Evolutionary conservation across 2,113 vertebrate species (phyloP), one percentile per base, ranked within the genome.

Genomic region (Cavia aperea): DNA sequence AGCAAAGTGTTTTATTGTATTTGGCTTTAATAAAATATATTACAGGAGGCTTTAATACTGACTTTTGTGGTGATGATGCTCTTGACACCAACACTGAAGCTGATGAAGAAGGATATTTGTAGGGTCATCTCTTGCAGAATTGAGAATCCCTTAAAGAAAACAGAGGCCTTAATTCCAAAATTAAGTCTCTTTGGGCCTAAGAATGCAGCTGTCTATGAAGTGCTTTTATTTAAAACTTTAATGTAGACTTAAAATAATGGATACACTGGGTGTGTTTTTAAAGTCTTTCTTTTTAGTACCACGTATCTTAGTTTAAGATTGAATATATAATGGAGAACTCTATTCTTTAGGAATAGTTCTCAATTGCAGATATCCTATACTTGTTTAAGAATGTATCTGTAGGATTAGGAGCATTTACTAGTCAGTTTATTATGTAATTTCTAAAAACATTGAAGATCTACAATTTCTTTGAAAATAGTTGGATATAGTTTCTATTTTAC

Each of bases 401-500:
- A 78, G 81, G 15, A 60, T 63, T 65, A 86, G 24, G 81, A 93
- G 19, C 46, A 68, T 79, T 94, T 90, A 60, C 24, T 83, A 54
- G 18, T 58, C 13, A 90, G 43, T 84, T 86, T 18, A 51, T 86
- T 88, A 81, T 7, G 11, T 78, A 8, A 58, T 66, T 33, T 51
- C 31, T 4, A 15, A 88, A 92, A 51, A 79, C 1, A 12, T 66
- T 51, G 31, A 88, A 89, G 36, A 21, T 4, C 54, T 88, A 1
- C 83, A 77, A 81, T 89, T 86, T 81, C 46, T 92, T 92, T 85
- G 73, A 91, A 86, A 95, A 26, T 88, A 92, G 29, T 63, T 92
- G 7, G 24, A 33, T 87, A 39, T 93, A 62, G 54, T 95, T 93
- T 73, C 24, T 58, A 0, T 84, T 84, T 85, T 91, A 68, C 81